Base-by-base conservation (phyloP, 1,140 invertebrate species). In the Apis florea region DNA sequence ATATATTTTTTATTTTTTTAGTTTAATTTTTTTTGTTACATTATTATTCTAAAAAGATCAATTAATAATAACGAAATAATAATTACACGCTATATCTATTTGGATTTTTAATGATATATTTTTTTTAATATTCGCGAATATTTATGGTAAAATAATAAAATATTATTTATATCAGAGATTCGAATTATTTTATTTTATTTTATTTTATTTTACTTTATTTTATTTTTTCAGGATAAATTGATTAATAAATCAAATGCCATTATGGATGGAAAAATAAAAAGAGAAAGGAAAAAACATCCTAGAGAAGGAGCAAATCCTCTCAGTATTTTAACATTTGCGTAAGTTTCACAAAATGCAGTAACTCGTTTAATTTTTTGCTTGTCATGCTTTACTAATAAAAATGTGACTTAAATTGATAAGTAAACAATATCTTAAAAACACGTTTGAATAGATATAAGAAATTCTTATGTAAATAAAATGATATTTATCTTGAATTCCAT, bases 271-370 rank as follows among this genome's bases (percentile, higher is more conserved):
- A 93, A 91, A 85, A 85, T 72, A 53, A 91, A 93, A 71, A 70
- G 83, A 31, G 90, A 94, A 71, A 94, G 92, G 76, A 91, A 89
- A 61, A 93, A 94, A 71, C 94, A 95, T 93, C 95, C 95, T 8
- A 89, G 95, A 82, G 93, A 94, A 83, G 91, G 91, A 83, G 94
- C 94, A 24, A 95, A 95, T 91, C 89, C 92, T 83, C 78, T 95
- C 31, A 95, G 95, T 84, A 91, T 89, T 66, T 85, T 94, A 53
- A 95, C 94, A 77, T 95, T 95, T 86, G 85, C 93, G 95, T 95
- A 93, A 95, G 94, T 93, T 21, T 49, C 13, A 66, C 4, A 54
- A 1, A 49, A 77, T 80, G 4, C 5, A 19, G 40, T 47, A 56
- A 63, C 11, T 15, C 2, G 21, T 70, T 59, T 12, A 0, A 21